Conservation (phyloP, 2,113 vertebrate genomes). For the Apodemus speciosus region DNA sequence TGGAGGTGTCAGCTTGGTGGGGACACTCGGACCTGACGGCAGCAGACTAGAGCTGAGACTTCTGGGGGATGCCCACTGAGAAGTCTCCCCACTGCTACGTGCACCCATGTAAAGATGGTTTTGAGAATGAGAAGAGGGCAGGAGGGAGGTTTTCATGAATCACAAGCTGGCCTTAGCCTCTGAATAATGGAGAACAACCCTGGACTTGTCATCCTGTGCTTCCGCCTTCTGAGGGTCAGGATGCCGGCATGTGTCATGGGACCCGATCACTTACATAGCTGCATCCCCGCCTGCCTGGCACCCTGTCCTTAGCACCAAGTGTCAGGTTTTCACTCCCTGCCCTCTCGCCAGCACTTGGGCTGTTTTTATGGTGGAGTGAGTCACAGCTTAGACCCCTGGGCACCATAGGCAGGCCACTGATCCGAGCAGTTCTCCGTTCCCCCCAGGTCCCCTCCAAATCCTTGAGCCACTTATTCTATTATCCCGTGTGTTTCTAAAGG, state of each 20-base stretch:
- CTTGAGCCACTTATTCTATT: neutral
- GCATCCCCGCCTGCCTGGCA: neutral
- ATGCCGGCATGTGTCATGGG: neutral
- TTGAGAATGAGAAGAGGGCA: neutral
- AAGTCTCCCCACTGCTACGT: neutral
- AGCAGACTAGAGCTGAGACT: neutral
- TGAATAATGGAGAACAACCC: neutral
- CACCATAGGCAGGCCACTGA: neutral
- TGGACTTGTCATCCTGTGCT: neutral
- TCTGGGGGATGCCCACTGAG: neutral
- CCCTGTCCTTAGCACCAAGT: too few relatives aligned
- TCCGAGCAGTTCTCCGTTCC: neutral
- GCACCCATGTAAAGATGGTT: neutral
- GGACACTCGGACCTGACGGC: neutral
- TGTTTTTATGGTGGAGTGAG: neutral
- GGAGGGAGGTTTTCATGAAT: neutral
- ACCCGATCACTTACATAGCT: neutral
- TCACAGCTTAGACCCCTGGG: too few relatives aligned
- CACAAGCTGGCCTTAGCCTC: neutral
- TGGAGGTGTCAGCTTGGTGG: accelerated
- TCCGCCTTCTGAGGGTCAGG: neutral
- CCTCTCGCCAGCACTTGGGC: neutral
- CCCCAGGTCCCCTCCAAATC: neutral
- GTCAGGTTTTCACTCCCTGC: neutral
- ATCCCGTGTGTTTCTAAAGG: neutral